phyloP scores from a whole-genome alignment of 1,140 invertebrate species.

The Lucilia cuprina region DNA sequence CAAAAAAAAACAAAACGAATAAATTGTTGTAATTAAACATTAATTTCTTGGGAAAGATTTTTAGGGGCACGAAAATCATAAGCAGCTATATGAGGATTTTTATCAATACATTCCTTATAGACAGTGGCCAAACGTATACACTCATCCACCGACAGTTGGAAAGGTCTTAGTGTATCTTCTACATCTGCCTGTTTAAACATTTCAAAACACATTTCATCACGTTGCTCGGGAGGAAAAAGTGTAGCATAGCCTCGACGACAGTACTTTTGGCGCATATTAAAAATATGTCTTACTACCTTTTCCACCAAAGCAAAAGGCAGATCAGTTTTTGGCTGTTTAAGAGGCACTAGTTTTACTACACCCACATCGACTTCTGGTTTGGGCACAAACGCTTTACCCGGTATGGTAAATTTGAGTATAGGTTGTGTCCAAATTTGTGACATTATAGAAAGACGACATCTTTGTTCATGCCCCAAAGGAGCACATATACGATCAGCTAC shows the following conservation, averaged over 20 bases:
- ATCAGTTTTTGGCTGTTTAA: slow-evolving; percentile 76
- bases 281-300: slow-evolving; percentile 87
- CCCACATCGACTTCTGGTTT: slow-evolving; percentile 96
- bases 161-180: slow-evolving; percentile 72
- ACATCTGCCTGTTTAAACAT: slow-evolving; percentile 79
- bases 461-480: slow-evolving; percentile 67
- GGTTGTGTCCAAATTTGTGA: slow-evolving; percentile 91
- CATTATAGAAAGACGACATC: slow-evolving; percentile 92
- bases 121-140: slow-evolving; percentile 78
- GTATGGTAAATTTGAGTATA: slow-evolving; percentile 85
- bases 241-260: slow-evolving; percentile 74
- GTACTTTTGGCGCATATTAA: slow-evolving; percentile 87
- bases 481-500: slow-evolving; percentile 91
- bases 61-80: slow-evolving; percentile 76
- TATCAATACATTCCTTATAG: slow-evolving; percentile 76
- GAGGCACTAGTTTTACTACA: slow-evolving; percentile 86
- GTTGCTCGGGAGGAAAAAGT: slow-evolving; percentile 77
- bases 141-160: slow-evolving; percentile 79
- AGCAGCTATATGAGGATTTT: slow-evolving; percentile 72
- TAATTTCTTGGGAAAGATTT: slow-evolving; percentile 1
- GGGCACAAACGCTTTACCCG: slow-evolving; percentile 90
- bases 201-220: slow-evolving; percentile 71
- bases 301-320: slow-evolving; percentile 88
- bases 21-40: slow-evolving; percentile 42
- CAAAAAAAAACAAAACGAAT: slow-evolving; percentile 33